Base-by-base conservation (phyloP, 2,888 invertebrate species). In the Drosophila merina region DNA sequence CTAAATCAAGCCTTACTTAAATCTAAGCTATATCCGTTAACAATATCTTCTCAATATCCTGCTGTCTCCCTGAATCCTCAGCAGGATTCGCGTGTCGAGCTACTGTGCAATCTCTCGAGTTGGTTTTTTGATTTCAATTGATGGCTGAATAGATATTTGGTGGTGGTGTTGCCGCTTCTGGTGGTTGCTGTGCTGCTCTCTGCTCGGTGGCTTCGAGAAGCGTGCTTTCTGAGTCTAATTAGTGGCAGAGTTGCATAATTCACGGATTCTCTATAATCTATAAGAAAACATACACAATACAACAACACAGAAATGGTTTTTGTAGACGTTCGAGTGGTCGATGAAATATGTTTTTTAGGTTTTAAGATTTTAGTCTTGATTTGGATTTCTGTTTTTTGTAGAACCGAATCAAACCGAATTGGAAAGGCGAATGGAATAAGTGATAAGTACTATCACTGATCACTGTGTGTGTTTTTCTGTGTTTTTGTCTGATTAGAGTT, bases 221-320 rank as follows among this genome's bases (percentile, higher is more conserved):
- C 63, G 80, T 83, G 86, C 80, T 86, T 81, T 75, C 69, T 80
- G 86, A 75, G 76, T 75, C 70, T 83, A 83, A 83, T 86, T 85
- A 82, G 82, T 85, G 82, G 86, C 82, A 81, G 86, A 83, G 82
- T 87, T 83, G 82, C 82, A 83, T 87, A 87, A 83, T 87, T 83
- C 82, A 83, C 82, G 88, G 88, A 85, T 75, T 83, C 88, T 67
- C 86, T 83, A 83, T 87, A 74, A 83, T 83, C 82, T 86, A 86
- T 77, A 70, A 88, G 86, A 81, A 83, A 86, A 87, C 66, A 82
- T 72, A 78, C 67, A 76, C 69, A 76, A 72, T 75, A 84, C 76
- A 88, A 75, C 79, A 81, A 88, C 76, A 77, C 79, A 76, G 73
- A 78, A 80, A 63, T 78, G 74, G 78, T 68, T 80, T 56, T 80